Percentiles rank a stretch among this genome's conserved stretches.
These are phyloP conservation scores for Stictocephala bisonia DNA, from an alignment of 2,888 invertebrate species.

Conservation along the genomic window DNA sequence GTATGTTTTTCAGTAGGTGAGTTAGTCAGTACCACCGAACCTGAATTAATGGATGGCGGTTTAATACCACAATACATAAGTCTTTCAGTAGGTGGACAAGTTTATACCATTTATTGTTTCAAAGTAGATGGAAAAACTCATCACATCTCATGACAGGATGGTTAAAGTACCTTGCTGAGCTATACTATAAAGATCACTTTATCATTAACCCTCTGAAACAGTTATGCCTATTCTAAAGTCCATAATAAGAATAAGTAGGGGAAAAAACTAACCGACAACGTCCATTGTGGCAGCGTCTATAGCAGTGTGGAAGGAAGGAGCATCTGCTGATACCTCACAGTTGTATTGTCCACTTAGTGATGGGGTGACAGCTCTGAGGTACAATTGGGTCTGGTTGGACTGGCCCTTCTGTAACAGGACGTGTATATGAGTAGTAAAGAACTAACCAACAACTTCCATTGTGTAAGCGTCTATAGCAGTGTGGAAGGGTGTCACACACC, in stretches of 20 bases:
- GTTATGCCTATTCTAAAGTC: no score
- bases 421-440: no score
- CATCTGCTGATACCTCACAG: conserved; percentile 62
- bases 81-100: background rate
- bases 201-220: no score
- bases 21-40: no score
- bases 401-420: no score
- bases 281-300: conserved; percentile 55
- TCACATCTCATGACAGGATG: no score
- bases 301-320: conserved; percentile 60
- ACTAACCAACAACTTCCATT: conserved; percentile 58
- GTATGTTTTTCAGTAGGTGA: no score
- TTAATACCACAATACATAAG: no score
- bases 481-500: no score
- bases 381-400: conserved; percentile 59
- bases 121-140: background rate
- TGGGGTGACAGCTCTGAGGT: conserved; percentile 54
- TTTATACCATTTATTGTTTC: background rate
- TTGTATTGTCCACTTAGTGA: conserved; percentile 59
- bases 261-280: conserved; percentile 55
- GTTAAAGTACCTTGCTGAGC: no score
- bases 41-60: no score
- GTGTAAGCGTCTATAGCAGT: conserved; percentile 57
- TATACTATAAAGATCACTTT: no score
- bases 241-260: background rate